phyloP scores from a whole-genome alignment of 1,140 invertebrate genomes.

The Pogonomyrmex californicus region DNA sequence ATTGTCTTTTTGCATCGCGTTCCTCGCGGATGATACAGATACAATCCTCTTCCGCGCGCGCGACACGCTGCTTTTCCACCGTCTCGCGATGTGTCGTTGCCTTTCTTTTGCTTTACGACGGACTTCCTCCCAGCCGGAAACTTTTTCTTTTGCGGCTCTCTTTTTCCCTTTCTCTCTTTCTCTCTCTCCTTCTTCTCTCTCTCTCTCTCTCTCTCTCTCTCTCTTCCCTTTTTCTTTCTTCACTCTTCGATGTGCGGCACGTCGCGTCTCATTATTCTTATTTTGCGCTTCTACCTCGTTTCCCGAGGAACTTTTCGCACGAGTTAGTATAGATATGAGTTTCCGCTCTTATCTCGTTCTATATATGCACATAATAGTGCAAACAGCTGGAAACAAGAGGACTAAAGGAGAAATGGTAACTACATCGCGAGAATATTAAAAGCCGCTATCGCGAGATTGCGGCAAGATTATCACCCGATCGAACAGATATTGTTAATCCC shows the following conservation, averaged over 20 bases:
- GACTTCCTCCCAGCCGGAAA: slow-evolving; percentile 55
- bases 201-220: not conserved
- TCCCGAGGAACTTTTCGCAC: slow-evolving; percentile 54
- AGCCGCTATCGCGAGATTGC: slow-evolving; percentile 39
- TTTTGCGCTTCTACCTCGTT: slow-evolving; percentile 51
- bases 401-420: slow-evolving; percentile 32
- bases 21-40: slow-evolving; percentile 45
- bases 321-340: slow-evolving; percentile 56
- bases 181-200: not conserved
- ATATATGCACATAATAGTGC: slow-evolving; percentile 34
- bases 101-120: slow-evolving; percentile 44
- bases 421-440: slow-evolving; percentile 54
- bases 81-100: not conserved
- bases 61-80: slow-evolving; percentile 29
- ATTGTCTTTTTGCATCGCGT: not conserved
- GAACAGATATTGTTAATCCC: slow-evolving; percentile 18
- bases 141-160: slow-evolving; percentile 54
- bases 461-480: slow-evolving; percentile 41
- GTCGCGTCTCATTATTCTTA: slow-evolving; percentile 59
- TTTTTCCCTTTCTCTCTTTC: not conserved
- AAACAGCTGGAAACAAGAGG: slow-evolving; percentile 50
- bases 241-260: slow-evolving; percentile 44
- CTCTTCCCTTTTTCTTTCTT: not conserved
- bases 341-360: slow-evolving; percentile 53
- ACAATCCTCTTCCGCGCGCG: slow-evolving; percentile 17